A percentile compares a stretch with the other conserved stretches of the same genome.
Conservation (phyloP, 2,888 invertebrate genomes). For the Lobophora halterata region DNA sequence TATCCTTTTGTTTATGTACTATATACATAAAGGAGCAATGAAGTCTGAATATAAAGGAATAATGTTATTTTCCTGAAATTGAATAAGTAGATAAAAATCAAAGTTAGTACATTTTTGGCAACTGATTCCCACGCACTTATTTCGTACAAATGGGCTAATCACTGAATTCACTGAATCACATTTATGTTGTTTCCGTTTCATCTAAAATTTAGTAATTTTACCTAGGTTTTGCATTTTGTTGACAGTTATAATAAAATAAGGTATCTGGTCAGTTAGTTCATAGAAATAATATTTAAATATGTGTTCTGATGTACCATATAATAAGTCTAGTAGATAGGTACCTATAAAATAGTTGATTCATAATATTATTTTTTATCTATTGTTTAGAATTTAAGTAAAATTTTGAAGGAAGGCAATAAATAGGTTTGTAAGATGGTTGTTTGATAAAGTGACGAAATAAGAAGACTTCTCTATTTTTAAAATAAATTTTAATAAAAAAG, state of each 20-base stretch:
- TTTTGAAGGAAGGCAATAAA: conserved; percentile 11
- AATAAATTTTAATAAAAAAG: conserved; percentile 2
- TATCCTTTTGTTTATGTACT: too few species aligned
- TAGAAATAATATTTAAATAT: not conserved
- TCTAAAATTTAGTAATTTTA: conserved; percentile 2
- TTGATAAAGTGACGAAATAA: conserved; percentile 12
- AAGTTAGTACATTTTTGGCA: too few species aligned
- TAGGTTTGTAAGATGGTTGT: conserved; percentile 3
- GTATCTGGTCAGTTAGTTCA: conserved; percentile 10
- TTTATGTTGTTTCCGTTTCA: not conserved
- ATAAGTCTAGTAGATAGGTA: conserved; percentile 1
- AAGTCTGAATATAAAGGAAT: too few species aligned
- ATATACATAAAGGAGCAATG: too few species aligned
- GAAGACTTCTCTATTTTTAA: conserved; percentile 16
- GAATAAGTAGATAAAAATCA: too few species aligned
- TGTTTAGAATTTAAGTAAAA: conserved; percentile 5
- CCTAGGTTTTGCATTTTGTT: conserved; percentile 5
- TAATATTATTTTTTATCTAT: not conserved
- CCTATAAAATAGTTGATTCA: not conserved
- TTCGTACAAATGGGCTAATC: too few species aligned
- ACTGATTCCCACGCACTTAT: too few species aligned
- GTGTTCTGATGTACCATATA: too few species aligned
- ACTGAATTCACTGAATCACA: too few species aligned
- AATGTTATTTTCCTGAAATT: too few species aligned
- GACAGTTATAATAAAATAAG: conserved; percentile 1